A percentile compares a stretch with the other conserved stretches of the same genome.
phyloP scores from a whole-genome alignment of 2,113 vertebrate genomes.

The Erinaceus europaeus region DNA sequence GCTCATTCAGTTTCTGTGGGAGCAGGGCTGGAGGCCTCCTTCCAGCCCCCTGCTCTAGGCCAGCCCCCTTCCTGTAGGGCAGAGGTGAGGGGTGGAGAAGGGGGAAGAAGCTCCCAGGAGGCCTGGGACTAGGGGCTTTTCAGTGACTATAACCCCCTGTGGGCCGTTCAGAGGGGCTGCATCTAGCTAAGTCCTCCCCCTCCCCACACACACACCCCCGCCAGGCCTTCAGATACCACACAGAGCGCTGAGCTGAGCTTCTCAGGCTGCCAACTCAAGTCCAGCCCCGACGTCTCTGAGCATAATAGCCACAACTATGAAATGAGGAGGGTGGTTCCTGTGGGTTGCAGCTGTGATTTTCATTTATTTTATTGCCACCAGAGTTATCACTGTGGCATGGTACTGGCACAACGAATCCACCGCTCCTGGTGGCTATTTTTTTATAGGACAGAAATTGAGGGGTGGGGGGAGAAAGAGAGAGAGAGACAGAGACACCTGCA shows the following conservation, averaged over 20 bases:
- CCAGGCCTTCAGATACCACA: background rate
- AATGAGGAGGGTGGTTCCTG: background rate
- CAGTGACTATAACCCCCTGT: background rate
- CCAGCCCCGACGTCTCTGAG: constrained; percentile 10
- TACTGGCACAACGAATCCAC: no score
- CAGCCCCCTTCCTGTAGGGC: background rate
- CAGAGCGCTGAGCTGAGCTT: no score
- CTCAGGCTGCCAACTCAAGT: no score
- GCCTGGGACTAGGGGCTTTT: background rate
- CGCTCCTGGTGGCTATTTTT: no score
- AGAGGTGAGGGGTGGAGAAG: background rate
- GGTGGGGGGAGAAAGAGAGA: no score
- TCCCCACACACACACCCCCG: no score
- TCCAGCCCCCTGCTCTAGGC: background rate
- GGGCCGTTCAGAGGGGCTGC: background rate
- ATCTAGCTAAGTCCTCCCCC: background rate
- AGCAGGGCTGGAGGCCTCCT: background rate
- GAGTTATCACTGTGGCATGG: no score
- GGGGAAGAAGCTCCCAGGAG: no score
- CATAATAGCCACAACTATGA: background rate
- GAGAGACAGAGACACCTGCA: no score
- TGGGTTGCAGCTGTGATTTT: background rate
- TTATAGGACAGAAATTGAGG: no score
- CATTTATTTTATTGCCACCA: background rate
- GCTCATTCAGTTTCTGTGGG: background rate